Evolutionary conservation across 2,113 vertebrate species (phyloP).

Genomic region (Corythaixoides concolor): DNA sequence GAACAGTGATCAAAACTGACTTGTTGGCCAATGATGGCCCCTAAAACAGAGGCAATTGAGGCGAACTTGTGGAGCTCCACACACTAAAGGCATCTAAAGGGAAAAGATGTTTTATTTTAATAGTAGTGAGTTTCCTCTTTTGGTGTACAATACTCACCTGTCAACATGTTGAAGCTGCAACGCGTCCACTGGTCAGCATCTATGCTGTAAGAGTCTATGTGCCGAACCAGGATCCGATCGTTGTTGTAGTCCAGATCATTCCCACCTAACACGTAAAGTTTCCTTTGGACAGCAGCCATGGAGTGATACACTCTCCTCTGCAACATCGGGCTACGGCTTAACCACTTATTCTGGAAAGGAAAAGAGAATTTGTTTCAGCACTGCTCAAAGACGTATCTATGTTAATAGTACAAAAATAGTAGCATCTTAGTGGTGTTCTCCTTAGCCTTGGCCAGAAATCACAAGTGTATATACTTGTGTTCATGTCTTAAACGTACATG

Average conservation of each 20-base stretch:
- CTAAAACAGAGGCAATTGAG: not conserved
- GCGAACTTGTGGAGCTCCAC: not conserved
- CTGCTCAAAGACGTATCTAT: not conserved
- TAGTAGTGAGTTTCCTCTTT: rapidly evolving
- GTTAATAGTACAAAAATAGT: rapidly evolving
- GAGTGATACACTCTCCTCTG: slow-evolving; percentile 97
- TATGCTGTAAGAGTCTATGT: slow-evolving; percentile 94
- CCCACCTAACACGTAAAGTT: slow-evolving; percentile 92
- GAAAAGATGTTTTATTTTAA: not conserved
- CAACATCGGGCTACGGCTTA: slow-evolving; percentile 90
- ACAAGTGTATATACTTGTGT: not conserved
- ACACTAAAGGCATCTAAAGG: not conserved
- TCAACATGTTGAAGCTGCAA: slow-evolving; percentile 91
- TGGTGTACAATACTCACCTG: slow-evolving; percentile 74
- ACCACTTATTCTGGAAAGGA: slow-evolving; percentile 88
- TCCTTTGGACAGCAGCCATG: slow-evolving; percentile 91
- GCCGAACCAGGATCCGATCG: slow-evolving; percentile 92
- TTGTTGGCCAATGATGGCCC: not conserved
- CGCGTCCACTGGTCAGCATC: slow-evolving; percentile 94
- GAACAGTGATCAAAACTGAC: not conserved
- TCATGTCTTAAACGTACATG: rapidly evolving
- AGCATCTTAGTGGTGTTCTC: not conserved
- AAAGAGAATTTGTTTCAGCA: not conserved
- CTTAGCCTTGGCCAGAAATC: not conserved
- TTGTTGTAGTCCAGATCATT: slow-evolving; percentile 98